A percentile compares a stretch with the other conserved stretches of the same genome.
Evolutionary conservation across 2,797 vertebrate species (phyloP).

Genomic region (Eupleurogrammus muticus): DNA sequence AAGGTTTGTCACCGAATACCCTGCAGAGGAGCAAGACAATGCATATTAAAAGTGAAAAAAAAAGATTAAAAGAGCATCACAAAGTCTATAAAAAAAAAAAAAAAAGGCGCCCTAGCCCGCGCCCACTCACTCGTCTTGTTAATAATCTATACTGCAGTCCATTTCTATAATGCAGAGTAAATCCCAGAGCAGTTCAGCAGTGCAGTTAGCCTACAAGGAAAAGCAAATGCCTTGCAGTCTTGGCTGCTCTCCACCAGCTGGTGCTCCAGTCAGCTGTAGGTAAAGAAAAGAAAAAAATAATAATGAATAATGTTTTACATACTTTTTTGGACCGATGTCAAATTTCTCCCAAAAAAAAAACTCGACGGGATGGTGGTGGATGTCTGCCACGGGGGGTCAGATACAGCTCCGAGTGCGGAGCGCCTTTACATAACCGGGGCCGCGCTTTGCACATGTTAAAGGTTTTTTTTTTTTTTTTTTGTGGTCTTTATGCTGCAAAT

Average conservation of each 20-base stretch:
- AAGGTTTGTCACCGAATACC: slow-evolving; percentile 7
- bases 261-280: slow-evolving; percentile 79
- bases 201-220: slow-evolving; percentile 73
- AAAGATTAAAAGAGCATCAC: slow-evolving; percentile 38
- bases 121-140: slow-evolving; percentile 74
- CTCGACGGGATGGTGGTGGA: slow-evolving; percentile 46
- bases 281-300: slow-evolving; percentile 56
- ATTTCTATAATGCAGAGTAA: slow-evolving; percentile 73
- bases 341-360: slow-evolving; percentile 59
- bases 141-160: slow-evolving; percentile 75
- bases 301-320: slow-evolving; percentile 67
- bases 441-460: slow-evolving; percentile 44
- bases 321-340: slow-evolving; percentile 76
- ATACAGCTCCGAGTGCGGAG: slow-evolving; percentile 62
- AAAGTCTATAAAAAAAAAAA: slow-evolving; percentile 28
- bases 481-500: slow-evolving; percentile 22
- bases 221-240: slow-evolving; percentile 79
- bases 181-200: slow-evolving; percentile 69
- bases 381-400: slow-evolving; percentile 69
- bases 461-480: too few species aligned
- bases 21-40: slow-evolving; percentile 6
- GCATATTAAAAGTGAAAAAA: slow-evolving; percentile 38
- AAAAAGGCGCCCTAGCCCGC: slow-evolving; percentile 29
- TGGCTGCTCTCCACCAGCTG: slow-evolving; percentile 80
- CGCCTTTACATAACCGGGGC: slow-evolving; percentile 5